Evolutionary conservation across 2,888 invertebrate species (phyloP).

Genomic region (Bellardia bayeri): DNA sequence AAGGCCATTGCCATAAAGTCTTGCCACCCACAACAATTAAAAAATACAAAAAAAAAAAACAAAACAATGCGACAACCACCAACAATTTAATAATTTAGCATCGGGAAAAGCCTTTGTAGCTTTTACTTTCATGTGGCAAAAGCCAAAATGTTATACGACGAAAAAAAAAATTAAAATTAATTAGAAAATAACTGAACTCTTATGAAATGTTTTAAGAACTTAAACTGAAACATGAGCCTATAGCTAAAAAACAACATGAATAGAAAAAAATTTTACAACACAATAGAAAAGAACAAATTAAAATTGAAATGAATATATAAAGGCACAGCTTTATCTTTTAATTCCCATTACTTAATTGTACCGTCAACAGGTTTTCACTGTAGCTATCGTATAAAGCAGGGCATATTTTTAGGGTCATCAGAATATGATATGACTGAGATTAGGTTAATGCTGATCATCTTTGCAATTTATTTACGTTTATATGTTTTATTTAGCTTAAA

Average conservation of each 20-base stretch:
- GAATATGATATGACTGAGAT: neutral
- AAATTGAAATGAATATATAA: neutral
- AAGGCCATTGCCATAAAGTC: neutral
- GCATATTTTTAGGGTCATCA: neutral
- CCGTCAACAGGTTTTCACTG: neutral
- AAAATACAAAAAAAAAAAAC: neutral
- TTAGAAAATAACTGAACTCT: slow-evolving; percentile 29
- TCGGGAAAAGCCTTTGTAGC: neutral
- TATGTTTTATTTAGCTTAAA: slow-evolving; percentile 4
- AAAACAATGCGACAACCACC: neutral
- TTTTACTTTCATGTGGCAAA: slow-evolving; percentile 27
- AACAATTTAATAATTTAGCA: neutral
- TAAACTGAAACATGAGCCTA: slow-evolving; percentile 26
- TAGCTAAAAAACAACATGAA: slow-evolving; percentile 1
- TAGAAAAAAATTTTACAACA: slow-evolving; percentile 16
- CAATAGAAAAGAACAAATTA: neutral
- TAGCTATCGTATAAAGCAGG: neutral
- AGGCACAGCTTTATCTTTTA: too few species aligned
- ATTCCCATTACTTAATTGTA: neutral
- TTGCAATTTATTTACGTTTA: neutral
- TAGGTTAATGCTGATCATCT: slow-evolving; percentile 1
- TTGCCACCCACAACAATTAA: slow-evolving; percentile 7
- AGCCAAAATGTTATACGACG: neutral
- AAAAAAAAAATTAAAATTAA: neutral
- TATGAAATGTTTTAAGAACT: slow-evolving; percentile 36